phyloP scores from a whole-genome alignment of 92 coral and sea anemone genomes.

The Pocillopora grandis region DNA sequence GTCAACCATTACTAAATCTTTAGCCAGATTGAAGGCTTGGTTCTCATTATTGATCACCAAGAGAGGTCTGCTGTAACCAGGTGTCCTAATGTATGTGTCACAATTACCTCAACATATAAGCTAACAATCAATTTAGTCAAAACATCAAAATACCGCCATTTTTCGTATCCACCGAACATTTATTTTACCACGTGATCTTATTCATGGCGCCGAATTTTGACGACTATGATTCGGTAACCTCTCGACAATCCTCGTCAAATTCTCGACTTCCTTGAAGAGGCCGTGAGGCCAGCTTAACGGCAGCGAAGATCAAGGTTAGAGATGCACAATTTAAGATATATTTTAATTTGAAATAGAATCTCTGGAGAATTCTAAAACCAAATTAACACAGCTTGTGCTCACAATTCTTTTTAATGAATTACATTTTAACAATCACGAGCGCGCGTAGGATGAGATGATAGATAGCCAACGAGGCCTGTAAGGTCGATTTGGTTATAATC shows the following conservation, averaged over 20 bases:
- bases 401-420: no score
- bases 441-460: no score
- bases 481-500: no score
- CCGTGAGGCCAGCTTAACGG: neutral
- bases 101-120: neutral
- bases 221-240: constrained; percentile 8
- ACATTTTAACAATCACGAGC: no score
- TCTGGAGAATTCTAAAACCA: no score
- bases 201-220: neutral
- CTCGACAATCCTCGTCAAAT: neutral
- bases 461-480: no score
- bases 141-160: constrained; percentile 47
- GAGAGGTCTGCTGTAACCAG: constrained; percentile 28
- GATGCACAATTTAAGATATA: no score
- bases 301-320: neutral
- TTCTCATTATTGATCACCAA: constrained; percentile 8
- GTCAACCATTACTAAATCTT: constrained; percentile 26
- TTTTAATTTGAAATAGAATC: no score
- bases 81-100: constrained; percentile 21
- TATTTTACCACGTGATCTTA: constrained; percentile 80
- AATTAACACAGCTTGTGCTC: no score
- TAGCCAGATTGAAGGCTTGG: constrained; percentile 15
- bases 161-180: constrained; percentile 44
- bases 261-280: neutral
- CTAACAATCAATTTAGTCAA: constrained; percentile 12